Evolutionary conservation across 2,797 vertebrate species (phyloP).

Genomic region (Lycodopsis pacificus): DNA sequence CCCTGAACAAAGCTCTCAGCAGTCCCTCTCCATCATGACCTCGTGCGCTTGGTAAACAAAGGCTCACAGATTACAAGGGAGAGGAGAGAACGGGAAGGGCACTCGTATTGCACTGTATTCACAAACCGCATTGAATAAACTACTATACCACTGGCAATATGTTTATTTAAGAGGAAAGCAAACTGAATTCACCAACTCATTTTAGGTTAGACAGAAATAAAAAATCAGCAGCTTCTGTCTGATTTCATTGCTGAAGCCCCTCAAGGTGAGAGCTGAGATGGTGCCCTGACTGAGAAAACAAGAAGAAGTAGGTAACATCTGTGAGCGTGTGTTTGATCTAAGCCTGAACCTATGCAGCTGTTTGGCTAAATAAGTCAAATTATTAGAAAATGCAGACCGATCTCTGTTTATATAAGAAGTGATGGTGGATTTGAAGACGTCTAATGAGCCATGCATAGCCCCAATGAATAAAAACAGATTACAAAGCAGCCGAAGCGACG

Average conservation of each 20-base stretch:
- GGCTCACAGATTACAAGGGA: conserved; percentile 29
- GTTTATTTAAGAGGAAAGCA: conserved; percentile 3
- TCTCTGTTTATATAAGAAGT: conserved; percentile 16
- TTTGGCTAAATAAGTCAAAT: neutral
- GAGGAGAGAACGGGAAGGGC: conserved; percentile 3
- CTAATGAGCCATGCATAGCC: neutral
- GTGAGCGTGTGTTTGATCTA: conserved; percentile 27
- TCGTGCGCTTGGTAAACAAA: conserved; percentile 55
- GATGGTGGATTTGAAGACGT: neutral
- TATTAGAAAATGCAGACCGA: neutral
- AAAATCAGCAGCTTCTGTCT: neutral
- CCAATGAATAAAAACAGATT: conserved; percentile 19
- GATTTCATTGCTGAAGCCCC: neutral
- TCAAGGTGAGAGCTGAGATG: conserved; percentile 15
- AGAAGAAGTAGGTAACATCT: conserved; percentile 28
- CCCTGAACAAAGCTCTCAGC: conserved; percentile 25
- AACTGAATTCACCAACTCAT: neutral
- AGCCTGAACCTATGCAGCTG: neutral
- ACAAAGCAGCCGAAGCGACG: neutral
- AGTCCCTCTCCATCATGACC: conserved; percentile 33
- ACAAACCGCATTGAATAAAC: conserved; percentile 12
- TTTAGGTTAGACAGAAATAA: neutral
- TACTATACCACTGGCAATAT: neutral
- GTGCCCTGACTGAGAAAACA: conserved; percentile 17
- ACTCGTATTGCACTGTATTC: neutral